Base-by-base conservation (phyloP, 2,797 vertebrate genomes). In the Melanotaenia nigrans region DNA sequence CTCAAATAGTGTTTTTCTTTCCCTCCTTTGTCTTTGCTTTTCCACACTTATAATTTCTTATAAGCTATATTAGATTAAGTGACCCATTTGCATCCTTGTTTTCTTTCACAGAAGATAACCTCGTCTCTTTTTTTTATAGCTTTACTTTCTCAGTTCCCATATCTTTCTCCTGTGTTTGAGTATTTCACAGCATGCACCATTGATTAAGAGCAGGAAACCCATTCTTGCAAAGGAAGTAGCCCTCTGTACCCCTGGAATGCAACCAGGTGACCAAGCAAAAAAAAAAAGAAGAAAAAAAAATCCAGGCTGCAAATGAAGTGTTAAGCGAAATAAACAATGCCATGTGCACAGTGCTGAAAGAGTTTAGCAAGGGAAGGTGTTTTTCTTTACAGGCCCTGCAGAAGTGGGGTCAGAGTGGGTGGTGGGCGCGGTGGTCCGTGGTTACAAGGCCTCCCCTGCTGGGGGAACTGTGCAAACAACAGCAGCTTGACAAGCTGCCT, bases 321-420 rank as follows among this genome's bases (percentile, higher is more conserved):
- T 94, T 90, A 94, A 91, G 82, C 61, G 88, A 94, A 94, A 93
- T 91, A 93, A 94, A 95, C 93, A 93, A 91, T 87, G 74, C 83
- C 40, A 75, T 76, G 85, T 88, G 84, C 80, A 68, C 59, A 47
- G 82, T 4, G 81, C 73, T 85, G 86, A 91, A 83, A 91, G 86
- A 89, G 73, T 79, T 81, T 58, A 80, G 77, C 77, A 83, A 79
- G 35, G 67, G 71, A 73, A 51, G 70, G 77, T 92, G 90, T 92
- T 90, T 92, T 90, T 82, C 88, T 92, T 92, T 79, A 87, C 49
- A 8, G 71, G 81, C 79, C 83, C 84, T 71, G 79, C 62, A 84
- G 82, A 84, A 68, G 82, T 83, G 80, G 3, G 74, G 83, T 84
- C 62, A 49, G 73, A 74, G 51, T 47, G 84, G 68, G 79, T 4